A percentile compares a stretch with the other conserved stretches of the same genome.
phyloP scores from a whole-genome alignment of 2,113 vertebrate genomes.

The Laticauda laticaudata region DNA sequence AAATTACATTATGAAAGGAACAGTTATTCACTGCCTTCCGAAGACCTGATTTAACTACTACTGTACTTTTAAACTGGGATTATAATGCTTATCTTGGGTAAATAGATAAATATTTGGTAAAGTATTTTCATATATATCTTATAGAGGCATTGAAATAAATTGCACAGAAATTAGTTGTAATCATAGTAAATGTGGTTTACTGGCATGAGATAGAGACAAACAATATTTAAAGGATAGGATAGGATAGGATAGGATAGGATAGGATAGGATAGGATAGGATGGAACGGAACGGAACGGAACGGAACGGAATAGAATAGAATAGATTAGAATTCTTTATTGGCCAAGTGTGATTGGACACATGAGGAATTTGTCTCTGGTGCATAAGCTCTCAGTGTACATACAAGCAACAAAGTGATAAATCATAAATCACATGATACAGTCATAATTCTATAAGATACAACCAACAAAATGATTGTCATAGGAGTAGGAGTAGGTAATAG shows the following conservation, averaged over 20 bases:
- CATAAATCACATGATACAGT: not conserved
- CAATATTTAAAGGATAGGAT: not conserved
- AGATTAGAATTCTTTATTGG: not conserved
- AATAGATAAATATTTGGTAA: no score
- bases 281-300: not conserved
- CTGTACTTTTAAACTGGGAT: not conserved
- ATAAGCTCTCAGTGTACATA: not conserved
- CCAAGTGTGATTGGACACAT: not conserved
- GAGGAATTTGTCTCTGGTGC: not conserved
- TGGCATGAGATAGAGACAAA: not conserved
- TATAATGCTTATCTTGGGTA: not conserved
- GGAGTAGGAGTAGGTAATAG: not conserved
- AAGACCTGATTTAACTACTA: not conserved
- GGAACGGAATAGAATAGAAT: no score
- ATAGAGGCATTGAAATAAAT: not conserved
- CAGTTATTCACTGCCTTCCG: not conserved
- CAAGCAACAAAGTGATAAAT: not conserved
- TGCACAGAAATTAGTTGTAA: not conserved
- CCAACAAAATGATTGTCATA: not conserved
- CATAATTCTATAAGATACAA: not conserved
- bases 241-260: no score
- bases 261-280: no score
- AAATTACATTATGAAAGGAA: not conserved
- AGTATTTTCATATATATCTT: not conserved
- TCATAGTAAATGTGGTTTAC: not conserved